Percentiles rank a stretch among this genome's conserved stretches.
These are phyloP conservation scores for Diaphora mendica DNA, from an alignment of 2,888 invertebrate genomes.

Conservation along the genomic window DNA sequence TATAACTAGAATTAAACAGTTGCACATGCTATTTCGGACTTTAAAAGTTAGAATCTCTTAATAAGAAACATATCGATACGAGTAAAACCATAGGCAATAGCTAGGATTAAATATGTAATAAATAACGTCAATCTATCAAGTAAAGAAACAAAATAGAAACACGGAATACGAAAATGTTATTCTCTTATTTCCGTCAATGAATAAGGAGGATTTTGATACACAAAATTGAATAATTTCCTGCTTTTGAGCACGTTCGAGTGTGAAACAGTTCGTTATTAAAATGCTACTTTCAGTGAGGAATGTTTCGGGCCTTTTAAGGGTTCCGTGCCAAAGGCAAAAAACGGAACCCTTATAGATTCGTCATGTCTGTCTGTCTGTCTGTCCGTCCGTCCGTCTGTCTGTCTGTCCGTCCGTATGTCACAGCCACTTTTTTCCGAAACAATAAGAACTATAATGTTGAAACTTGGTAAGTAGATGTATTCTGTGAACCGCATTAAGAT, in stretches of 20 bases:
- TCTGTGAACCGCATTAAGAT: too few relatives aligned
- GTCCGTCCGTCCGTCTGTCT: too few relatives aligned
- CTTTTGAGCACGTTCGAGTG: slow-evolving; percentile 61
- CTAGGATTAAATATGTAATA: neutral
- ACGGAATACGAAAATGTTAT: slow-evolving; percentile 38
- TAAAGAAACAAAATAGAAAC: slow-evolving; percentile 24
- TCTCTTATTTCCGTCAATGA: slow-evolving; percentile 56
- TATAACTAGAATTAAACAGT: too few relatives aligned
- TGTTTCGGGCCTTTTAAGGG: neutral
- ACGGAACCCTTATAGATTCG: too few relatives aligned
- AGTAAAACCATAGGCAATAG: neutral
- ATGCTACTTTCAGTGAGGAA: slow-evolving; percentile 55
- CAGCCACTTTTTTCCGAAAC: too few relatives aligned
- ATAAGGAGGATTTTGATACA: slow-evolving; percentile 61
- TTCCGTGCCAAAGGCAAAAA: too few relatives aligned
- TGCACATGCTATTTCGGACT: too few relatives aligned
- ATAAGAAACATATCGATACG: neutral
- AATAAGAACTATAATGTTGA: too few relatives aligned
- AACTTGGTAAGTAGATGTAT: too few relatives aligned
- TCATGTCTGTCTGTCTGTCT: too few relatives aligned
- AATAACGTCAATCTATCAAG: slow-evolving; percentile 6
- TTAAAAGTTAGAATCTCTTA: too few relatives aligned
- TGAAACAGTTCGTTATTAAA: slow-evolving; percentile 70
- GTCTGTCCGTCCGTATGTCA: too few relatives aligned
- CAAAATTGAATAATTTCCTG: slow-evolving; percentile 68